phyloP scores from a whole-genome alignment of 1,140 invertebrate genomes.

The Orius laevigatus region DNA sequence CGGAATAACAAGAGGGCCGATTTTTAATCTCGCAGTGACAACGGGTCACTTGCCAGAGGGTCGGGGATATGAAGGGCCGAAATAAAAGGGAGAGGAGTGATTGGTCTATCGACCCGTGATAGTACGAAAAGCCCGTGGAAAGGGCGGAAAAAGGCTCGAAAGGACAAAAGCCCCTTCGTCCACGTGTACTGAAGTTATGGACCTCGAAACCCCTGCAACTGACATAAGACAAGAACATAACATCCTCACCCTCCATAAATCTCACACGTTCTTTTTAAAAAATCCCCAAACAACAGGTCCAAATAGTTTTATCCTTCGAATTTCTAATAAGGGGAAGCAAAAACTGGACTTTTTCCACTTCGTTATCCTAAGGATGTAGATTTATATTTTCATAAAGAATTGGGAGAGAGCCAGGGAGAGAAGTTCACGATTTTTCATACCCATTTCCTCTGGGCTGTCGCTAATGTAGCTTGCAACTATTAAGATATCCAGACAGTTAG shows the following conservation, averaged over 20 bases:
- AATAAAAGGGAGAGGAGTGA: no score
- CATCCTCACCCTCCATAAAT: neutral
- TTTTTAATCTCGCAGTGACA: no score
- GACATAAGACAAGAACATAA: conserved; percentile 2
- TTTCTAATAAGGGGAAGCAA: neutral
- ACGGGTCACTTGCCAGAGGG: no score
- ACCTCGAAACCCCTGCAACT: conserved; percentile 1
- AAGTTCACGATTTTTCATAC: conserved; percentile 1
- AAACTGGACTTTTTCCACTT: conserved; percentile 6
- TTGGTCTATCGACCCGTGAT: no score
- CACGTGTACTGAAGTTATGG: neutral
- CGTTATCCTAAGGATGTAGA: conserved; percentile 9
- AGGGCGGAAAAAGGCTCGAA: no score
- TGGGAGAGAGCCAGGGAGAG: conserved; percentile 2
- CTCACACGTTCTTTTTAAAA: no score
- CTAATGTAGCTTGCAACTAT: no score
- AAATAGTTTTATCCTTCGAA: conserved; percentile 2
- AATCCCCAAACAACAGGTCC: neutral
- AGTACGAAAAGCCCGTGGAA: no score
- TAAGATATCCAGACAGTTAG: no score
- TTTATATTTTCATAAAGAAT: conserved; percentile 9
- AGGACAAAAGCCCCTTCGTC: neutral
- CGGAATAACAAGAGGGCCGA: no score
- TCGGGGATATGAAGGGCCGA: no score
- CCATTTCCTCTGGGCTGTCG: no score